Percentiles rank a stretch among this genome's conserved stretches.
Evolutionary conservation across 1,140 invertebrate genomes (phyloP).

Genomic region (Temnothorax nylanderi): DNA sequence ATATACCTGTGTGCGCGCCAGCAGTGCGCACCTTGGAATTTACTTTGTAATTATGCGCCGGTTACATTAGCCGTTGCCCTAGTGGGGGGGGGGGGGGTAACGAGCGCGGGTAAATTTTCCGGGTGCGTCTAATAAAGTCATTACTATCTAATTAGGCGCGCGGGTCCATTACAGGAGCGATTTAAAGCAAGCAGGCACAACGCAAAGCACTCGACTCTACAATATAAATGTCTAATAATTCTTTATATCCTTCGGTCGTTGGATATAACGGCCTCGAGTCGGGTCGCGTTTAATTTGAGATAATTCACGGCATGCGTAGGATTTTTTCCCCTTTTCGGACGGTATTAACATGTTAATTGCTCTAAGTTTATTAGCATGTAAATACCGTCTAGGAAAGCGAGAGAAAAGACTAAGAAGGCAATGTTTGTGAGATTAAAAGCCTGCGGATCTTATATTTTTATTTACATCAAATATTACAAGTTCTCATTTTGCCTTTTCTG

Average conservation of each 20-base stretch:
- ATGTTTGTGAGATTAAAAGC: not conserved
- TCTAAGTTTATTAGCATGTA: conserved; percentile 23
- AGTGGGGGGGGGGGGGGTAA: not conserved
- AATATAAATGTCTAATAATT: conserved; percentile 45
- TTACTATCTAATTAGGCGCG: conserved; percentile 56
- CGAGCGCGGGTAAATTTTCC: conserved; percentile 46
- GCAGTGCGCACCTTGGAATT: conserved; percentile 22
- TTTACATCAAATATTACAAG: not conserved
- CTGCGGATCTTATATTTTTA: not conserved
- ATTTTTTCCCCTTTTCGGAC: not conserved
- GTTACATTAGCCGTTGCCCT: conserved; percentile 50
- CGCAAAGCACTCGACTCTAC: not conserved
- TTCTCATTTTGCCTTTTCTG: not conserved
- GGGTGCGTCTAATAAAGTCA: conserved; percentile 55
- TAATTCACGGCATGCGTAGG: not conserved
- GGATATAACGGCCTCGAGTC: not conserved
- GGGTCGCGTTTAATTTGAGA: conserved; percentile 2
- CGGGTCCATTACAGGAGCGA: conserved; percentile 33
- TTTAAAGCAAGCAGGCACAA: conserved; percentile 17
- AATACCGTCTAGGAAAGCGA: not conserved
- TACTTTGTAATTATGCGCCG: conserved; percentile 53
- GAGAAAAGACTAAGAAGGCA: not conserved
- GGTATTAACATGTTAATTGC: conserved; percentile 33
- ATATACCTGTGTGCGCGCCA: not conserved
- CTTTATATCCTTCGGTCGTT: not conserved